Evolutionary conservation across 2,797 vertebrate species (phyloP).

Genomic region (Aldrovandia affinis): DNA sequence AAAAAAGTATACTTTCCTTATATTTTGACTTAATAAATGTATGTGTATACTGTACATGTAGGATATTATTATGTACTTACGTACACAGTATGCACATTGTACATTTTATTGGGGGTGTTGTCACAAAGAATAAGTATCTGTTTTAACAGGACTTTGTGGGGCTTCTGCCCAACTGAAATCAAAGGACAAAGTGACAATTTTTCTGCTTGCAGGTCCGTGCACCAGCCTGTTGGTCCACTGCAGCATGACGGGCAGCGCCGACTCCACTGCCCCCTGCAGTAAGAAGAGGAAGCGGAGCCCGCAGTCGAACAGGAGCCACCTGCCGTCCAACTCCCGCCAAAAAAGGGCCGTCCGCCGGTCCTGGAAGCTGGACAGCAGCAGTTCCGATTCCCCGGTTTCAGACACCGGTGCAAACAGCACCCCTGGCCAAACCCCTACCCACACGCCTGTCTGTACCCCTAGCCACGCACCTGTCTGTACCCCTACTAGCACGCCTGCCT

Average conservation of each 20-base stretch:
- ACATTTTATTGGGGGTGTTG: background rate
- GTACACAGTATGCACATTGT: background rate
- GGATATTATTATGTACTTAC: background rate
- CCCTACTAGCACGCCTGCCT: no score
- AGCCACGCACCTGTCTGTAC: no score
- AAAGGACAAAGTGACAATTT: background rate
- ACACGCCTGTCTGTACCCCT: background rate
- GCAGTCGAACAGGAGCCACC: background rate
- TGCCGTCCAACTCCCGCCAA: background rate
- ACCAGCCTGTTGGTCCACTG: background rate
- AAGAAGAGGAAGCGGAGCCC: constrained; percentile 1
- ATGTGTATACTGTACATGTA: background rate
- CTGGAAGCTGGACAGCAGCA: constrained; percentile 13
- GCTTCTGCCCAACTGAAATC: background rate
- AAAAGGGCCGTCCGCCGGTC: background rate
- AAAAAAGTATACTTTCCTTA: no score
- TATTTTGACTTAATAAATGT: background rate
- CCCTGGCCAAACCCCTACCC: background rate
- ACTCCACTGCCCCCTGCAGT: background rate
- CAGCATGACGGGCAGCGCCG: background rate
- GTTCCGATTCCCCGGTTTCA: background rate
- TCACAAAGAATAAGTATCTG: background rate
- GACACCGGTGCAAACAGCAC: background rate
- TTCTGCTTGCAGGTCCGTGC: background rate
- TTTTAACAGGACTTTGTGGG: constrained; percentile 11